Evolutionary conservation across 2,888 invertebrate species (phyloP).

Genomic region (Oscheius sp.): DNA sequence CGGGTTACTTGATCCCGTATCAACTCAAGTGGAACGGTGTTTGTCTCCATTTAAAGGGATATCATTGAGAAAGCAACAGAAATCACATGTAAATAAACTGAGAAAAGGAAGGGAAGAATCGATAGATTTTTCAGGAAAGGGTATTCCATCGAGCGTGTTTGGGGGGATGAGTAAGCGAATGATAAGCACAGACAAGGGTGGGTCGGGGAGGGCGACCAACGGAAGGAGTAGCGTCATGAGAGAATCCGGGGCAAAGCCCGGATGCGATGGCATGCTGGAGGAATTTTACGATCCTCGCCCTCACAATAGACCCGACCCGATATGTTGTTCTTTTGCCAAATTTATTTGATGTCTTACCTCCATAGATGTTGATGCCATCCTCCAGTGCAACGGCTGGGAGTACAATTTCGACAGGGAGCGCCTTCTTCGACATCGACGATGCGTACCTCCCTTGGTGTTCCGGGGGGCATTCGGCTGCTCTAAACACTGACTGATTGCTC

Average conservation of each 20-base stretch:
- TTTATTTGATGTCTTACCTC: slow-evolving; percentile 19
- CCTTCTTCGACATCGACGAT: slow-evolving; percentile 30
- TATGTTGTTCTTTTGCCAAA: neutral
- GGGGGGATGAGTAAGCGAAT: slow-evolving; percentile 21
- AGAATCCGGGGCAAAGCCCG: slow-evolving; percentile 15
- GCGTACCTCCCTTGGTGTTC: slow-evolving; percentile 23
- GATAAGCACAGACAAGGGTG: neutral
- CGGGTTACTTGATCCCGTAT: too few relatives aligned
- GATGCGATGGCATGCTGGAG: slow-evolving; percentile 21
- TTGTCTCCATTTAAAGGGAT: neutral
- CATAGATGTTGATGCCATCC: slow-evolving; percentile 36
- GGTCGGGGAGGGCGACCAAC: neutral
- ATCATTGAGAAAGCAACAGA: neutral
- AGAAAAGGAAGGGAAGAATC: slow-evolving; percentile 9
- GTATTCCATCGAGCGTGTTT: slow-evolving; percentile 5
- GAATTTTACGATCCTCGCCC: slow-evolving; percentile 9
- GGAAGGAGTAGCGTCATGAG: slow-evolving; percentile 7
- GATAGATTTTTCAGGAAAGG: neutral
- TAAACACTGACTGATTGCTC: slow-evolving; percentile 24
- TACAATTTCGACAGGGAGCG: slow-evolving; percentile 23
- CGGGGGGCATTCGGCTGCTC: slow-evolving; percentile 22
- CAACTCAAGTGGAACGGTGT: too few relatives aligned
- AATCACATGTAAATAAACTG: neutral
- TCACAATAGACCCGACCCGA: neutral
- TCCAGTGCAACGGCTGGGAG: slow-evolving; percentile 7